A percentile compares a stretch with the other conserved stretches of the same genome.
These are phyloP conservation scores for Chamaetylas fuelleborni DNA, from an alignment of 2,113 vertebrate genomes.

Conservation along the genomic window DNA sequence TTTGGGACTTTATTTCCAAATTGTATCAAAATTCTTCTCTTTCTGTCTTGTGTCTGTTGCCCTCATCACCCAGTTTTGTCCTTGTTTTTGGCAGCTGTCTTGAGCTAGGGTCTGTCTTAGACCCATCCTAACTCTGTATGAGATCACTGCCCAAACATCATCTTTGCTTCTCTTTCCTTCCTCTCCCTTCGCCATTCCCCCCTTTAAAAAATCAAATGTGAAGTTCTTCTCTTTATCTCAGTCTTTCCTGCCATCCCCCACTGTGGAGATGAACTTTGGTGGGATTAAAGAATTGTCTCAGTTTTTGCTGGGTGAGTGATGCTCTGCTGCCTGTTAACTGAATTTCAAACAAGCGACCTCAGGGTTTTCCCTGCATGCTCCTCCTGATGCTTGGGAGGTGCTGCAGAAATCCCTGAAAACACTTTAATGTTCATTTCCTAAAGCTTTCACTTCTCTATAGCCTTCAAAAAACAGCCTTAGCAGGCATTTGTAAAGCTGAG, in stretches of 20 bases:
- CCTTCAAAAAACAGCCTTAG: neutral
- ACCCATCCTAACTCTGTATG: fast-evolving
- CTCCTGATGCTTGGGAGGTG: neutral
- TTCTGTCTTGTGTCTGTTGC: neutral
- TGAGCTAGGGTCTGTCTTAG: neutral
- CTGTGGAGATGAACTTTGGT: neutral
- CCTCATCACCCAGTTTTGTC: neutral
- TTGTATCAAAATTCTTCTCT: neutral
- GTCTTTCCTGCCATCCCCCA: neutral
- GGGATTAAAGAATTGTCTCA: neutral
- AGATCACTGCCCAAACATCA: neutral
- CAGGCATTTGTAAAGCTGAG: neutral
- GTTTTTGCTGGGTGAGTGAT: neutral
- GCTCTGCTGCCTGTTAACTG: neutral
- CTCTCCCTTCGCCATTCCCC: neutral
- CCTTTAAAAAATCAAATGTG: neutral
- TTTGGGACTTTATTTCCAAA: neutral
- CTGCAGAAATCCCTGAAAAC: neutral
- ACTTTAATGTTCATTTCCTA: neutral
- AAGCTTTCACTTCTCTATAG: neutral
- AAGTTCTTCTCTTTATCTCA: neutral
- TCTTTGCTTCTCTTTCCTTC: neutral
- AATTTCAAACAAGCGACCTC: neutral
- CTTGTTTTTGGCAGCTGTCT: neutral
- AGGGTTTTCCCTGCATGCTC: neutral